Evolutionary conservation across 1,140 invertebrate species (phyloP).

Genomic region (Aplysia californica): DNA sequence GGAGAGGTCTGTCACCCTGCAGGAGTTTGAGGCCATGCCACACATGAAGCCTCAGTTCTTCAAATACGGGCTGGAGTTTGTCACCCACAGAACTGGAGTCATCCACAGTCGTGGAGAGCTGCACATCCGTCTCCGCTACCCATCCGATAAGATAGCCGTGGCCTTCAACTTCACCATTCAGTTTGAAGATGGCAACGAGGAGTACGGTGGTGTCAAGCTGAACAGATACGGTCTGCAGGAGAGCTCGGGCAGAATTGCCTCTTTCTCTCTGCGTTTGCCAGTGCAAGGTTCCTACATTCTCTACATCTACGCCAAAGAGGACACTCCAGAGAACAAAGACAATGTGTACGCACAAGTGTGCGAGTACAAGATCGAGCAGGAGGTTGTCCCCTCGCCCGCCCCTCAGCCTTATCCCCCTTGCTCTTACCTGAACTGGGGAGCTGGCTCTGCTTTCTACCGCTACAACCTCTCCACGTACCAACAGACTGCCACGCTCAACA

Average conservation of each 20-base stretch:
- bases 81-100: conserved; percentile 64
- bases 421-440: conserved; percentile 65
- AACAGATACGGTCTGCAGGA: conserved; percentile 66
- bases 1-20: conserved; percentile 53
- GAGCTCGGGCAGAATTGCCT: conserved; percentile 58
- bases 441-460: conserved; percentile 57
- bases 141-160: conserved; percentile 55
- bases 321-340: conserved; percentile 62
- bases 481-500: conserved; percentile 58
- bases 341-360: conserved; percentile 67
- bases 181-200: conserved; percentile 64
- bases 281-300: conserved; percentile 63
- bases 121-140: conserved; percentile 57
- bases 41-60: conserved; percentile 69
- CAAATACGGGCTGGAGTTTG: conserved; percentile 67
- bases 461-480: conserved; percentile 63
- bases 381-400: conserved; percentile 37
- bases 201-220: conserved; percentile 58
- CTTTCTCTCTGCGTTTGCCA: conserved; percentile 66
- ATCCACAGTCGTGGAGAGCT: conserved; percentile 60
- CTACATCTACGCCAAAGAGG: conserved; percentile 67
- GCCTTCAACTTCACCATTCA: conserved; percentile 66
- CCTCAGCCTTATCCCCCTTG: conserved; percentile 64
- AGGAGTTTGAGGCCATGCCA: conserved; percentile 68
- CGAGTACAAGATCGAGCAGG: conserved; percentile 66